Evolutionary conservation across 2,797 vertebrate genomes (phyloP), one percentile per base, ranked within the genome.

Genomic region (Leptatherina wallacei): DNA sequence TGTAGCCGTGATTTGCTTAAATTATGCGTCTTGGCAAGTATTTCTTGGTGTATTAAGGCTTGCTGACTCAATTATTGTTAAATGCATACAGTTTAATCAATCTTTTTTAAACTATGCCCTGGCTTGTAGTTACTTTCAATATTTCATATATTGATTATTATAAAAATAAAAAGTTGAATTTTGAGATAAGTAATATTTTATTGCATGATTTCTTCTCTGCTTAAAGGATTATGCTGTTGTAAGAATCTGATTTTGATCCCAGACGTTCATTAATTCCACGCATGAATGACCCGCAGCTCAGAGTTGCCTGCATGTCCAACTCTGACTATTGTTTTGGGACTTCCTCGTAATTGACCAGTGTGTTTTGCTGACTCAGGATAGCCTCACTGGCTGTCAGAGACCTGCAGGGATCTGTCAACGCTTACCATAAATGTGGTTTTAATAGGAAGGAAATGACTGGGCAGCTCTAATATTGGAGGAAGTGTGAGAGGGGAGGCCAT

Each of bases 331-430:
- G 74, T 76, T 61, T 79, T 66, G 35, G 42, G 60, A 62, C 52
- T 58, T 32, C 38, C 54, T 75, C 22, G 57, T 78, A 75, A 87
- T 86, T 56, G 78, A 69, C 71, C 60, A 36, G 54, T 16, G 55
- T 38, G 66, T 75, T 80, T 51, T 73, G 84, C 86, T 91, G 89
- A 92, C 61, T 86, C 83, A 85, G 81, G 65, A 77, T 49, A 59
- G 79, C 75, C 63, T 77, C 20, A 13, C 13, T 29, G 65, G 78
- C 80, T 76, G 75, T 65, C 58, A 32, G 75, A 79, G 75, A 67
- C 74, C 63, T 36, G 27, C 65, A 56, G 70, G 44, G 42, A 75
- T 79, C 54, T 7, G 61, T 76, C 62, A 29, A 66, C 3, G 4
- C 80, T 84, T 67, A n/a, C 58, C 40, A 55, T 76, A 61, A 82